These are phyloP conservation scores for Orchestes rusci DNA, from an alignment of 2,888 invertebrate species.

Conservation along the genomic window DNA sequence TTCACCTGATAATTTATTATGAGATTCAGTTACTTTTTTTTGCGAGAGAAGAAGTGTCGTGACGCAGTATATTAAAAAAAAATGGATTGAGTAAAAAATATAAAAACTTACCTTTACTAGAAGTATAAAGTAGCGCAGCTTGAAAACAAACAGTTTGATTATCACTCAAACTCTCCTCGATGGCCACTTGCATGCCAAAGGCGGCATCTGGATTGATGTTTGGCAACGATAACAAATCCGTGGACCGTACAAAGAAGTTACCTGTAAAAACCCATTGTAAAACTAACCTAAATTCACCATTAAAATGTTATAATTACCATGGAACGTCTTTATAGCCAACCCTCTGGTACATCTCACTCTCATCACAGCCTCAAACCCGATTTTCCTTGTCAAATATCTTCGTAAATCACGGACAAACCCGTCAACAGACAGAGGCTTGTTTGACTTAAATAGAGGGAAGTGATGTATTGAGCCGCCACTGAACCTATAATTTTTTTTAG, in stretches of 20 bases:
- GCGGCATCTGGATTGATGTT: constrained; percentile 98
- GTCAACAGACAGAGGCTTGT: constrained; percentile 63
- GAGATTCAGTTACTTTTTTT: too few species aligned
- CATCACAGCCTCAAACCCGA: constrained; percentile 99
- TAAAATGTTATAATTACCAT: constrained; percentile 52
- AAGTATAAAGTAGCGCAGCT: constrained; percentile 94
- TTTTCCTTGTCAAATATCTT: constrained; percentile 90
- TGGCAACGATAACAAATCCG: constrained; percentile 90
- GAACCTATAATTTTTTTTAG: constrained; percentile 53
- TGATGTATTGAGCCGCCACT: constrained; percentile 92
- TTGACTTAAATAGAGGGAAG: constrained; percentile 76
- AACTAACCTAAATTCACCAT: neutral
- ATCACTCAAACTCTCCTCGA: constrained; percentile 85
- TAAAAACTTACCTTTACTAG: constrained; percentile 58
- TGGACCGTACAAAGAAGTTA: constrained; percentile 97
- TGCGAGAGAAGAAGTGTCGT: too few species aligned
- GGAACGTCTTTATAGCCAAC: constrained; percentile 93
- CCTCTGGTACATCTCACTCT: constrained; percentile 91
- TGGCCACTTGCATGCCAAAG: constrained; percentile 95
- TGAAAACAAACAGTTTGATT: constrained; percentile 91
- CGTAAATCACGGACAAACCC: constrained; percentile 70
- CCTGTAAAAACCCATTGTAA: constrained; percentile 11
- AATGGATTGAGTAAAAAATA: neutral
- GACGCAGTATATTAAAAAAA: too few species aligned
- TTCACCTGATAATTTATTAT: constrained; percentile 55